Evolutionary conservation across 2,797 vertebrate genomes (phyloP), one percentile per base, ranked within the genome.

Genomic region (Melanotaenia boesemani): DNA sequence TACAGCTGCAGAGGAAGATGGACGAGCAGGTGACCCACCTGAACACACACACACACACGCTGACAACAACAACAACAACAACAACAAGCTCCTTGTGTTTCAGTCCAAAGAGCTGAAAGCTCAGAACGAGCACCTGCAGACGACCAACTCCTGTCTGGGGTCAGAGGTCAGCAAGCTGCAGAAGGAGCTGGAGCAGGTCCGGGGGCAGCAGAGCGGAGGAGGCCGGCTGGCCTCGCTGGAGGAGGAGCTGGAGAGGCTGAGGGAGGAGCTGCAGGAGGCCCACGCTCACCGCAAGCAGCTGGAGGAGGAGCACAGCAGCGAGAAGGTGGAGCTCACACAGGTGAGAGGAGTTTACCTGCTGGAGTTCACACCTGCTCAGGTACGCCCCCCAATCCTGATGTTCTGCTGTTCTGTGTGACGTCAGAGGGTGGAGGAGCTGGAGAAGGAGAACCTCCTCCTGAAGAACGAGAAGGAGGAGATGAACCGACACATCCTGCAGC

Each of bases 1-100:
- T 99, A 0, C 97, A 99, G 86, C 95, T 99, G 15, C 97, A 97
- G 84, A 95, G 97, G 84, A 99, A 97, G 92, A 94, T 99, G 8
- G 96, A 98, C 0, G 97, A 98, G 63, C 96, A 98, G 97, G 98
- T 99, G 26, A 32, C 54, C 15, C 55, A 18, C 55, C 0, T 3
- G 5, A 6, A 1, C 2, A 9, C 30, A 18, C 16, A 7, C 36
- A 1, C 2, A 12, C n/a, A 6, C 16, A 32, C 16, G 12, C 3
- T 1, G 5, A 6, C 36, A 4, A 36, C 36, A 9, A 32, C 32
- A 4, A 36, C 36, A 9, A 32, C 32, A 36, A 9, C 7, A 36
- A 36, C 36, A 36, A 36, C 5, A 32, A 36, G 36, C 8, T 36
- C 4, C 7, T 15, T 72, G 26, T 16, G 44, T n/a, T 59, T n/a